Percentiles rank a stretch among this genome's conserved stretches.
Evolutionary conservation across 2,888 invertebrate species (phyloP).

Genomic region (Orthonevra nobilis): DNA sequence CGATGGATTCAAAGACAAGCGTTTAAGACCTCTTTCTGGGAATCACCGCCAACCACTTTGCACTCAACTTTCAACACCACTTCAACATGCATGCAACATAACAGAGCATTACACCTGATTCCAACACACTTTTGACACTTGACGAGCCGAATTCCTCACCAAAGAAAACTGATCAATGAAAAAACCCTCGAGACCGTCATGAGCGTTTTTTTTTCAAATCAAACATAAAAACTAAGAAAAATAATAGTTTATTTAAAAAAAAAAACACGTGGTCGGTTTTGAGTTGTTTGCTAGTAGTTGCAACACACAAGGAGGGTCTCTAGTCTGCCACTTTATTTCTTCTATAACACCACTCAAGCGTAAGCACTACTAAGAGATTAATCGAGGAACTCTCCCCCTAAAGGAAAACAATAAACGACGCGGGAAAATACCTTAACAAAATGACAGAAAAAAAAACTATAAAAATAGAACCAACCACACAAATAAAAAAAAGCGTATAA

Average conservation of each 20-base stretch:
- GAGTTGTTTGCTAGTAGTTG: slow-evolving; percentile 18
- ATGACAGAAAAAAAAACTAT: slow-evolving; percentile 28
- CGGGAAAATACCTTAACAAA: slow-evolving; percentile 10
- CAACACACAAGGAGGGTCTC: too few species aligned
- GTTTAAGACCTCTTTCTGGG: slow-evolving; percentile 19
- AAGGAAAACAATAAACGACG: slow-evolving; percentile 17
- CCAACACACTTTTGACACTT: neutral
- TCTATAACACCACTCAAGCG: slow-evolving; percentile 4
- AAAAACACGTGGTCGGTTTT: slow-evolving; percentile 55
- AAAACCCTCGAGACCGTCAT: neutral
- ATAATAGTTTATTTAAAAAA: slow-evolving; percentile 47
- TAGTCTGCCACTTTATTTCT: slow-evolving; percentile 15
- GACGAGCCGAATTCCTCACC: neutral
- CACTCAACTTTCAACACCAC: slow-evolving; percentile 30
- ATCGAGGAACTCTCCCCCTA: slow-evolving; percentile 17
- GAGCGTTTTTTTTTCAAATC: too few species aligned
- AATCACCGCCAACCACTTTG: slow-evolving; percentile 17
- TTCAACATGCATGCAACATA: too few species aligned
- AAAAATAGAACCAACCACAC: slow-evolving; percentile 52
- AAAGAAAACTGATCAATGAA: slow-evolving; percentile 52
- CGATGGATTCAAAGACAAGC: too few species aligned
- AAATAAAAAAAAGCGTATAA: slow-evolving; percentile 8
- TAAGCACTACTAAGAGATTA: neutral
- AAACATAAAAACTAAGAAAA: slow-evolving; percentile 29
- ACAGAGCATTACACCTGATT: neutral